Percentiles rank a stretch among this genome's conserved stretches.
These are phyloP conservation scores for Takifugu rubripes DNA, from an alignment of 2,797 vertebrate genomes.

Conservation along the genomic window DNA sequence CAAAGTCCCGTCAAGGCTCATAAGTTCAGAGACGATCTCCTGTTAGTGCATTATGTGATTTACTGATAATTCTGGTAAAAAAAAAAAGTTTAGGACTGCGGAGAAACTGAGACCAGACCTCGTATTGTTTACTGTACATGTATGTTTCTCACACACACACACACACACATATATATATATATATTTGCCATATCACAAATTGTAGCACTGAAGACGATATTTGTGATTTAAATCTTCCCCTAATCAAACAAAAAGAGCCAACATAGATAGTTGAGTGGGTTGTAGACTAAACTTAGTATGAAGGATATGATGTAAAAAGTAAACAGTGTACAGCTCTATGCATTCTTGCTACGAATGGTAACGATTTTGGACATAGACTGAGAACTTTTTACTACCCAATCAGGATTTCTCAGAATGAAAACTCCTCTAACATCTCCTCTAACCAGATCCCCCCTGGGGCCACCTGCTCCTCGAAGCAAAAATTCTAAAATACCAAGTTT, in stretches of 20 bases:
- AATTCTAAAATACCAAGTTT: constrained; percentile 46
- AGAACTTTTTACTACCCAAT: constrained; percentile 38
- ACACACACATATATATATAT: background rate
- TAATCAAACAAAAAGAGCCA: no score
- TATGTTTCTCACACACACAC: no score
- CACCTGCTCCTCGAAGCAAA: constrained; percentile 58
- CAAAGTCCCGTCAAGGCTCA: background rate
- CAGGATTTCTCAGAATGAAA: constrained; percentile 49
- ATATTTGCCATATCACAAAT: background rate
- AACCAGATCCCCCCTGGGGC: constrained; percentile 37
- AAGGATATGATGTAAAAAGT: background rate
- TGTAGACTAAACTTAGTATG: no score
- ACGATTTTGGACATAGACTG: constrained; percentile 21
- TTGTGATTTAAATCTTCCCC: background rate
- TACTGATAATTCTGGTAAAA: no score
- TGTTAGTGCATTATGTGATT: constrained; percentile 18
- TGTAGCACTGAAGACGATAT: background rate
- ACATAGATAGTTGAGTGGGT: no score
- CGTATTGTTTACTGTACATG: no score
- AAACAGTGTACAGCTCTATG: constrained; percentile 2
- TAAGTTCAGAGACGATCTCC: constrained; percentile 15
- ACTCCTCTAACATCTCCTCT: constrained; percentile 39
- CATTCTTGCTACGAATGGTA: constrained; percentile 15
- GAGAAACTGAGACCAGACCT: no score
- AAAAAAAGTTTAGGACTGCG: background rate